Percentiles rank a stretch among this genome's conserved stretches.
These are phyloP conservation scores for Bombus waltoni DNA, from an alignment of 1,140 invertebrate genomes.

Conservation along the genomic window DNA sequence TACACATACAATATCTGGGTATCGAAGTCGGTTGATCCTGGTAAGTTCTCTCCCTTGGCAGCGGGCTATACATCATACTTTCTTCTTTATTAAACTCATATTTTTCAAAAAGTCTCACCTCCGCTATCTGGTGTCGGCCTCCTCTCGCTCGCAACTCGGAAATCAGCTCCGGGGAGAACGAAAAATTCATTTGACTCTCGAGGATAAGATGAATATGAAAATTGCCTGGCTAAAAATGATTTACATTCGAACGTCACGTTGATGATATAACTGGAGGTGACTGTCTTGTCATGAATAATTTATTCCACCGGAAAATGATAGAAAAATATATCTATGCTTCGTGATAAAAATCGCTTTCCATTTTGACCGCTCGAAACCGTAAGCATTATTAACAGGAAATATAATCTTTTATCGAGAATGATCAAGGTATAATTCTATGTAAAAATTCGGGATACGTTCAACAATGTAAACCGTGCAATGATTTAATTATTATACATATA, in stretches of 20 bases:
- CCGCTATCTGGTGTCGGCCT: conserved; percentile 56
- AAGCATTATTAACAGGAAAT: not conserved
- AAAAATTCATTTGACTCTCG: conserved; percentile 67
- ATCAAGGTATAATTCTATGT: not conserved
- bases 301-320: conserved; percentile 32
- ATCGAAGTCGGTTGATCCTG: conserved; percentile 78
- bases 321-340: conserved; percentile 25
- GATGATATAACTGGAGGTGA: conserved; percentile 40
- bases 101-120: conserved; percentile 76
- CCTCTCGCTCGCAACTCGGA: conserved; percentile 65
- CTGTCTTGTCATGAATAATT: conserved; percentile 50
- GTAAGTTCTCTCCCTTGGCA: conserved; percentile 71
- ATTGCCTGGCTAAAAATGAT: conserved; percentile 58
- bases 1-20: conserved; percentile 75
- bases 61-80: conserved; percentile 77
- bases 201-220: conserved; percentile 65
- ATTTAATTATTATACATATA: no score
- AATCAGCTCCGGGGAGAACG: conserved; percentile 63
- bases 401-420: not conserved
- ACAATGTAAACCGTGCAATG: not conserved
- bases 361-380: not conserved
- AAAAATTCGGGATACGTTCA: not conserved
- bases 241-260: conserved; percentile 53
- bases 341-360: not conserved
- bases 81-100: conserved; percentile 82